Evolutionary conservation across 2,888 invertebrate species (phyloP).

Genomic region (Minunthozetes semirufus): DNA sequence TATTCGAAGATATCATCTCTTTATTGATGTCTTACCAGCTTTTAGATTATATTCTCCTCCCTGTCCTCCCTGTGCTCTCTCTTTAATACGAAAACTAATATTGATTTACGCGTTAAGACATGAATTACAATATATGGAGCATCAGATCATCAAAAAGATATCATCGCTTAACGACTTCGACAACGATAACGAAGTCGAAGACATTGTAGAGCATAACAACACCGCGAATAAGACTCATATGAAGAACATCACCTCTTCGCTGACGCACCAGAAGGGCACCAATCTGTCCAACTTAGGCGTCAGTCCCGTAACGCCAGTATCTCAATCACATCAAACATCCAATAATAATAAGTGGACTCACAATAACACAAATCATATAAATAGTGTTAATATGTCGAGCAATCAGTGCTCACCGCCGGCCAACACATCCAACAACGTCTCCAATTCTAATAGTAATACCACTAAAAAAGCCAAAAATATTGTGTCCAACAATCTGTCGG

Average conservation of each 20-base stretch:
- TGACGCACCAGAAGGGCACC: background rate
- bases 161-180: slow-evolving; percentile 52
- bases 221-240: slow-evolving; percentile 26
- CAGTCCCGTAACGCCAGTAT: background rate
- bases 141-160: slow-evolving; percentile 42
- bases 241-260: slow-evolving; percentile 21
- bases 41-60: too few relatives aligned
- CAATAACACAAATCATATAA: slow-evolving; percentile 19
- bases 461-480: slow-evolving; percentile 46
- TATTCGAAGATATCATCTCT: too few relatives aligned
- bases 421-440: background rate
- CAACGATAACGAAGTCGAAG: slow-evolving; percentile 48
- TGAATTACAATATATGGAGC: slow-evolving; percentile 51
- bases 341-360: slow-evolving; percentile 27
- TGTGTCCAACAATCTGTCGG: slow-evolving; percentile 45
- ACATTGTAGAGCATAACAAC: slow-evolving; percentile 22
- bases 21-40: too few relatives aligned
- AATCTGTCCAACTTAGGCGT: background rate
- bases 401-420: background rate
- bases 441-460: slow-evolving; percentile 2
- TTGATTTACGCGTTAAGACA: slow-evolving; percentile 35
- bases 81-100: background rate
- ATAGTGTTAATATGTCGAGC: background rate
- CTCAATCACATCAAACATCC: slow-evolving; percentile 15
- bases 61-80: background rate